phyloP scores from a whole-genome alignment of 2,888 invertebrate genomes.

The Chrysina gloriosa region DNA sequence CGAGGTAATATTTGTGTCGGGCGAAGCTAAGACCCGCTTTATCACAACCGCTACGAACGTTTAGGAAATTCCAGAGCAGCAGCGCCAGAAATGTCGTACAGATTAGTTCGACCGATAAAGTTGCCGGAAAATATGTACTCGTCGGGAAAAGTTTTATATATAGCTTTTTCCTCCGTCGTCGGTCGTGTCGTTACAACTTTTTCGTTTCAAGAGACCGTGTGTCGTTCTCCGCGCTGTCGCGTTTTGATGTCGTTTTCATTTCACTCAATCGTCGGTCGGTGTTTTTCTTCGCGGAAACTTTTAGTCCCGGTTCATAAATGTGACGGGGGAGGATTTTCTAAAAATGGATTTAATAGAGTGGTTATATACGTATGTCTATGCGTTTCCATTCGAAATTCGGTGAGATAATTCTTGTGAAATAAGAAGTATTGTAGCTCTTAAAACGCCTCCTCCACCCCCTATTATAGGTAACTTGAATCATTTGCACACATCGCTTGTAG shows the following conservation, averaged over 20 bases:
- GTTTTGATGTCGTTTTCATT: constrained; percentile 29
- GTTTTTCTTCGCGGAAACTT: constrained; percentile 19
- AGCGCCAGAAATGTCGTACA: constrained; percentile 17
- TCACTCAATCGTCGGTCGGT: constrained; percentile 8
- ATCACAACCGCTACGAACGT: constrained; percentile 16
- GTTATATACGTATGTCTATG: neutral
- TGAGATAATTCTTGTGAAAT: too few species aligned
- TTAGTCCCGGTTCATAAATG: constrained; percentile 22
- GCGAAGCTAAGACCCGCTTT: constrained; percentile 7
- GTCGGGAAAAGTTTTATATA: constrained; percentile 17
- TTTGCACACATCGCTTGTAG: too few species aligned
- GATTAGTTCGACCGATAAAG: constrained; percentile 36
- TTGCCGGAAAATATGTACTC: constrained; percentile 37
- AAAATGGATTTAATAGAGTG: neutral
- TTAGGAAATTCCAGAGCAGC: constrained; percentile 14
- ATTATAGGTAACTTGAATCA: too few species aligned
- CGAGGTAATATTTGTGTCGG: constrained; percentile 14
- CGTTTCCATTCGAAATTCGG: neutral
- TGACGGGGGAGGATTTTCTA: constrained; percentile 4
- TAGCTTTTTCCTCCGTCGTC: constrained; percentile 5
- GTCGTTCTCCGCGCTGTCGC: constrained; percentile 11
- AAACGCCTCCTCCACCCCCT: too few species aligned
- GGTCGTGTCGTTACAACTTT: constrained; percentile 28
- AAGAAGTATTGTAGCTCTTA: too few species aligned
- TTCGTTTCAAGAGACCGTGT: constrained; percentile 30